Conservation (phyloP, 2,888 invertebrate genomes). For the Fragum sueziense region DNA sequence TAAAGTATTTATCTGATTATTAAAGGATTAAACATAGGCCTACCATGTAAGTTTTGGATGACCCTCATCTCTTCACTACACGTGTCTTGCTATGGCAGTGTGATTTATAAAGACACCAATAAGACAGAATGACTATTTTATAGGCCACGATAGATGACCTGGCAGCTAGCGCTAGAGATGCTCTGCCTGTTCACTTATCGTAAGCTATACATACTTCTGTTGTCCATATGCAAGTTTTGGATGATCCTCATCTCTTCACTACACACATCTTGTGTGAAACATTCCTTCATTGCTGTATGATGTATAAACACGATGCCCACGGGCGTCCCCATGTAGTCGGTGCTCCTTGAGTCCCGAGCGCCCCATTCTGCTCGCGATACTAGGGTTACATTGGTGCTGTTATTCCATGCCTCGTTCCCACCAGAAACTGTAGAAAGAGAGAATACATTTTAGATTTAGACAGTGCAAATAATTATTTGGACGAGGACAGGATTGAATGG, state of each 20-base stretch:
- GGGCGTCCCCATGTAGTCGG: conserved; percentile 68
- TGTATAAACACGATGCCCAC: conserved; percentile 75
- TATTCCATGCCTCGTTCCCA: not conserved
- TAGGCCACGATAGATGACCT: not conserved
- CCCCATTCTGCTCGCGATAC: conserved; percentile 71
- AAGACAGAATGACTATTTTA: too few species aligned
- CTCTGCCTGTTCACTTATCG: too few species aligned
- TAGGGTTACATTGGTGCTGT: conserved; percentile 44
- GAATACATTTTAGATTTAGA: too few species aligned
- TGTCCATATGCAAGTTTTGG: conserved; percentile 69
- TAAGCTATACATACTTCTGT: conserved; percentile 56
- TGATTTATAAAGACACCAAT: conserved; percentile 79
- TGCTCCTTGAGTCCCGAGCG: conserved; percentile 64
- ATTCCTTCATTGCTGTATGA: conserved; percentile 83
- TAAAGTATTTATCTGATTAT: too few species aligned
- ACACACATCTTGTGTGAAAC: conserved; percentile 57
- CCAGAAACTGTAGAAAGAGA: not conserved
- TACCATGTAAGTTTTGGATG: conserved; percentile 69
- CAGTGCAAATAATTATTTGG: too few species aligned
- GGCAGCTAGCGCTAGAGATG: too few species aligned
- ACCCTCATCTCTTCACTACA: conserved; percentile 59
- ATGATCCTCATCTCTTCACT: conserved; percentile 58
- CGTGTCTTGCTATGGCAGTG: conserved; percentile 81
- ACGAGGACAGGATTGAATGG: too few species aligned
- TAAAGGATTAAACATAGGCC: too few species aligned